Base-by-base conservation (phyloP, 2,113 vertebrate genomes). In the Serilophus lunatus region DNA sequence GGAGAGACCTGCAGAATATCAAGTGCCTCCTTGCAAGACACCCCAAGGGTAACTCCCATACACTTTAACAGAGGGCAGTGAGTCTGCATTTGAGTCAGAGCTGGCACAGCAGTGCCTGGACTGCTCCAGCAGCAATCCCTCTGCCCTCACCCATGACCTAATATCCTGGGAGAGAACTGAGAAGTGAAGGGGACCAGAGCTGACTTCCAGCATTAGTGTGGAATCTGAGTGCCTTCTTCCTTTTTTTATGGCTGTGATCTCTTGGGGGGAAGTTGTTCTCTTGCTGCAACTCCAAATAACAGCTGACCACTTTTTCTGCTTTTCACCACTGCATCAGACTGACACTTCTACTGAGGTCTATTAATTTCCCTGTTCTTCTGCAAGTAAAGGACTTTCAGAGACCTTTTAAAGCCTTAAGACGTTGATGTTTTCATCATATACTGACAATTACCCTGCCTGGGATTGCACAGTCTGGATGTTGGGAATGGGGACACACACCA, bases 221-320 rank as follows among this genome's bases (percentile, higher is more conserved):
- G 38, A 64, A 44, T 56, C 40, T 5, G n/a, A 44, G 7, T 7
- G 53, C 6, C 72, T 88, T 44, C 86, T 75, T 84, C 82, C 88
- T 71, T 86, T 79, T 61, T 66, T 72, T 9, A 40, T 3, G 70
- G 66, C 54, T 74, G 47, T 57, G 12, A 79, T 69, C 51, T 91
- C 81, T 3, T 1, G 64, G 11, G 35, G 61, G 88, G 86, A 94
- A 93, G 69, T 13, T 76, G 31, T 12, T 64, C 74, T 89, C 25
- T 29, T 82, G 23, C 9, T 92, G 72, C 61, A 91, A 84, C 20
- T 84, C 80, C 33, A 74, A 2, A 6, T 14, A 83, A 61, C 1
- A 83, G 82, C 72, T 92, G 69, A 68, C 69, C 28, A 56, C 70
- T 66, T 54, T 23, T 91, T 86, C 71, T 90, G 51, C 9, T 68